Conservation (phyloP, 2,113 vertebrate species). For the Ptilorrhoa leucosticta region DNA sequence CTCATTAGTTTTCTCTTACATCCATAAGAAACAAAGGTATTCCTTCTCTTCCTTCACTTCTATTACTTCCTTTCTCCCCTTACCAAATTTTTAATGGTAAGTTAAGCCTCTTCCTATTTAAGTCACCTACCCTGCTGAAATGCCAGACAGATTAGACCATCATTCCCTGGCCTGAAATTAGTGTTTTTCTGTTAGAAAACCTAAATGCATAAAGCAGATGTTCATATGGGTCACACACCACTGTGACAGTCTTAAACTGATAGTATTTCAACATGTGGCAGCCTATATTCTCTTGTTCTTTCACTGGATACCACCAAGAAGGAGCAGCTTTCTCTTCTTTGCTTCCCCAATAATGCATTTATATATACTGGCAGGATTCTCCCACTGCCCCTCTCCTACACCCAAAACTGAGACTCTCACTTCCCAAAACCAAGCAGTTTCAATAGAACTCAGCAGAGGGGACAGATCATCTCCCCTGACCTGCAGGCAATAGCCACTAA, state of each 20-base stretch:
- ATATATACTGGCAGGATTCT: not conserved
- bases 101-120: not conserved
- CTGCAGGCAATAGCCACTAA: not conserved
- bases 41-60: not conserved
- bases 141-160: not conserved
- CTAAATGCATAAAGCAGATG: not conserved
- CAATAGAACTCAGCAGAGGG: not conserved
- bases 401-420: not conserved
- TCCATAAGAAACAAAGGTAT: not conserved
- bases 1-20: not conserved
- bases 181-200: not conserved
- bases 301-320: not conserved
- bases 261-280: not conserved
- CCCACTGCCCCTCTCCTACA: accelerated
- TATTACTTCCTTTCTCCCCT: not conserved
- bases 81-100: not conserved
- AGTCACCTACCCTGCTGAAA: not conserved
- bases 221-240: not conserved
- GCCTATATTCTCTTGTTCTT: not conserved
- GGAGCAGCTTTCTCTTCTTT: not conserved
- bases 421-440: not conserved
- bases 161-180: not conserved
- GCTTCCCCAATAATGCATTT: not conserved
- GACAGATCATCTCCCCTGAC: accelerated
- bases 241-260: not conserved